phyloP scores from a whole-genome alignment of 2,888 invertebrate species.

The Clistopyga incitator region DNA sequence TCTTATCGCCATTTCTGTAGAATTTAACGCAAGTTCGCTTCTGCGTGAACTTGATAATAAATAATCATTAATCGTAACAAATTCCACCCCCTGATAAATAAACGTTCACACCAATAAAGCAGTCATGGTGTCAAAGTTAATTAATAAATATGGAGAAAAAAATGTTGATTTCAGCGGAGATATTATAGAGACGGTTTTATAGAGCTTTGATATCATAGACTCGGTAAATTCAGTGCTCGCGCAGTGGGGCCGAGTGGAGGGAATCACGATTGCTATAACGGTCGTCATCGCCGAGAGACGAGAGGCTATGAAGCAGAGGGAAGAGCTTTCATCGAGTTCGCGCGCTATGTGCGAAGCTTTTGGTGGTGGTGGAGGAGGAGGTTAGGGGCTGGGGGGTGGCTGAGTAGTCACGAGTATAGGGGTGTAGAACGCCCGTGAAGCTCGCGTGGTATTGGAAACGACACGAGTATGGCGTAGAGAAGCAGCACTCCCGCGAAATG shows the following conservation, averaged over 20 bases:
- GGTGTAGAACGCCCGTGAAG: slow-evolving; percentile 21
- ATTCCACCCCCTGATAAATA: neutral
- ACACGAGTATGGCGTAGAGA: slow-evolving; percentile 28
- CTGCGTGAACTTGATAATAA: neutral
- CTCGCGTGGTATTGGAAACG: slow-evolving; percentile 43
- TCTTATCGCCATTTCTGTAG: neutral
- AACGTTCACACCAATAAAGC: too few relatives aligned
- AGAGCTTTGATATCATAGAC: slow-evolving; percentile 46
- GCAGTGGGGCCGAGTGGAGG: slow-evolving; percentile 21
- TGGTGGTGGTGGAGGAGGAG: slow-evolving; percentile 10
- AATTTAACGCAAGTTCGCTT: too few relatives aligned
- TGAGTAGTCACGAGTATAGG: slow-evolving; percentile 20
- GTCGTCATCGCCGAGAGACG: slow-evolving; percentile 24
- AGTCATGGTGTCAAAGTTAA: too few relatives aligned
- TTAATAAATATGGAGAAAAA: neutral
- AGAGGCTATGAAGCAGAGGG: slow-evolving; percentile 22
- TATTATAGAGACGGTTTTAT: slow-evolving; percentile 2
- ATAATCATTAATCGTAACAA: neutral
- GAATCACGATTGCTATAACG: slow-evolving; percentile 42
- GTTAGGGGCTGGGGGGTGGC: neutral
- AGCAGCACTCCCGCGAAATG: slow-evolving; percentile 40
- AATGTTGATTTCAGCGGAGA: slow-evolving; percentile 6
- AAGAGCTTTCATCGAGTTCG: slow-evolving; percentile 46
- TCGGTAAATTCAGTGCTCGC: slow-evolving; percentile 41
- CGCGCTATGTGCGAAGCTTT: slow-evolving; percentile 41